Percentiles rank a stretch among this genome's conserved stretches.
phyloP scores from a whole-genome alignment of 92 coral and sea anemone genomes.

The Epizoanthus ramosus region DNA sequence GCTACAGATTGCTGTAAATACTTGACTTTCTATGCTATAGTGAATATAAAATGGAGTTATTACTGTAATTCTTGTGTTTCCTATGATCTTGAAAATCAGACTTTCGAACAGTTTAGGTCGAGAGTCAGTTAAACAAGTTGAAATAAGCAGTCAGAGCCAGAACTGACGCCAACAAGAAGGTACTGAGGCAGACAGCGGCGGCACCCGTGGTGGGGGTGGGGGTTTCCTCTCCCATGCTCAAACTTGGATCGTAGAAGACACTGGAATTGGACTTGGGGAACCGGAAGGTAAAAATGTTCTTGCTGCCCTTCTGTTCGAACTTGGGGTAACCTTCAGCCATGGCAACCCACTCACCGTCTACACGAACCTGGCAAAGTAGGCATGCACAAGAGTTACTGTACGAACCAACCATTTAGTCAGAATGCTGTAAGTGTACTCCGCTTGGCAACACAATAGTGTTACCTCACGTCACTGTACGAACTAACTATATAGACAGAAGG shows the following conservation, averaged over 20 bases:
- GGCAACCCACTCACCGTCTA: background rate
- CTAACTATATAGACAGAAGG: no score
- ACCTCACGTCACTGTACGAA: no score
- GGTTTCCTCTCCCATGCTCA: background rate
- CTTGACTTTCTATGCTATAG: no score
- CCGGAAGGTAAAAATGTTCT: background rate
- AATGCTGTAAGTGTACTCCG: no score
- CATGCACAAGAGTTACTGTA: no score
- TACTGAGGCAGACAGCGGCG: background rate
- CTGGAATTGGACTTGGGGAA: slow-evolving; percentile 15
- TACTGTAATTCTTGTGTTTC: no score
- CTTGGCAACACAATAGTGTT: no score
- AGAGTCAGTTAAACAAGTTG: slow-evolving; percentile 13
- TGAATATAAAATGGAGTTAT: no score
- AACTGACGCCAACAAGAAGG: background rate
- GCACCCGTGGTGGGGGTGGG: background rate
- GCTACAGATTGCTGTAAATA: no score
- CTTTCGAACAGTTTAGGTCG: no score
- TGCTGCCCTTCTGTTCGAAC: background rate
- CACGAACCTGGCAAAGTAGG: background rate
- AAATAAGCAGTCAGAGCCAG: background rate
- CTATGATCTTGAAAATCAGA: no score
- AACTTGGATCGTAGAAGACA: slow-evolving; percentile 16
- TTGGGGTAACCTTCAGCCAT: slow-evolving; percentile 17
- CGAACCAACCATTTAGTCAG: no score